phyloP scores from a whole-genome alignment of 2,797 vertebrate genomes.

The Liasis olivaceus region DNA sequence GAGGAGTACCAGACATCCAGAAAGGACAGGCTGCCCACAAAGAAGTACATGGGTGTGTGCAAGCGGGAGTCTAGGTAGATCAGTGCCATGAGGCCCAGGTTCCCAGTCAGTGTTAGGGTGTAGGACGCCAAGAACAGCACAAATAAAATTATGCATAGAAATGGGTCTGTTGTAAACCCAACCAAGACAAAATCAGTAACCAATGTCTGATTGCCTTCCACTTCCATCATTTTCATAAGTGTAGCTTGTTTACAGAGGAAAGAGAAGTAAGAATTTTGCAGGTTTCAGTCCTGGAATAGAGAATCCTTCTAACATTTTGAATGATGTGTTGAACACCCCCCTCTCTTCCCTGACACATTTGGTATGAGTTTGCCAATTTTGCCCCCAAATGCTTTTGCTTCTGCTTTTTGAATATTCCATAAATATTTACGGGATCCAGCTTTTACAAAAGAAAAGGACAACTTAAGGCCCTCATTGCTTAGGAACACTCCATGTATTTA shows the following conservation, averaged over 20 bases:
- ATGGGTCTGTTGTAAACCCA: slow-evolving; percentile 48
- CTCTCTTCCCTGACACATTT: not conserved
- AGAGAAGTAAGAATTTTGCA: not conserved
- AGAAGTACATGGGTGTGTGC: slow-evolving; percentile 58
- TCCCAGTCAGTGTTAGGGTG: slow-evolving; percentile 38
- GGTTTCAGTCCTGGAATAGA: not conserved
- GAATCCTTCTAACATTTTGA: not conserved
- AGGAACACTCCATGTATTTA: not conserved
- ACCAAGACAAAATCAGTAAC: slow-evolving; percentile 47
- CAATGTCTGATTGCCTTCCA: slow-evolving; percentile 6
- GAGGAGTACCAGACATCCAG: slow-evolving; percentile 61
- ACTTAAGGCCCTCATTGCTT: not conserved
- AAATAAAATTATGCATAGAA: slow-evolving; percentile 34
- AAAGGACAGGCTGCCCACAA: slow-evolving; percentile 56
- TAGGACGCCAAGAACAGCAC: slow-evolving; percentile 47
- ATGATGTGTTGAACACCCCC: not conserved
- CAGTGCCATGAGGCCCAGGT: slow-evolving; percentile 37
- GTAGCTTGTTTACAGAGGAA: not conserved
- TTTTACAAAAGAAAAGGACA: not conserved
- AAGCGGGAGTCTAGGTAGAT: slow-evolving; percentile 35
- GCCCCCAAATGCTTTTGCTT: not conserved
- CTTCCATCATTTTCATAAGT: slow-evolving; percentile 15
- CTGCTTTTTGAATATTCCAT: not conserved
- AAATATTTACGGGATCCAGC: not conserved
- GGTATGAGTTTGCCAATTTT: not conserved